phyloP scores from a whole-genome alignment of 2,797 vertebrate species.

The Poecilia velifera region DNA sequence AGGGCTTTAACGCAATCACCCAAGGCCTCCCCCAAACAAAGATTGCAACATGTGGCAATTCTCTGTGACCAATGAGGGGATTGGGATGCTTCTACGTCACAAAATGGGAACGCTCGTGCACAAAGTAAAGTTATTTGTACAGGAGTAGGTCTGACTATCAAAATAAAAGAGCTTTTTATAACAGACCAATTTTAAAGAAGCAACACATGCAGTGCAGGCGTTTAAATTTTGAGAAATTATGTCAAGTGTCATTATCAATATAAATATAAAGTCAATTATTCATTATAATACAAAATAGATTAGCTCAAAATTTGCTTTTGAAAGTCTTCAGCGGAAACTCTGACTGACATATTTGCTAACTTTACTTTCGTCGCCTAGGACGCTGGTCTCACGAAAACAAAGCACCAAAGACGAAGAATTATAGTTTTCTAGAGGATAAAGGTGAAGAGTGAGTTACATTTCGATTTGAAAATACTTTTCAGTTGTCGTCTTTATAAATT shows the following conservation, averaged over 20 bases:
- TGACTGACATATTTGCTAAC: background rate
- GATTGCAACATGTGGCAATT: background rate
- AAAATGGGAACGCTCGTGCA: background rate
- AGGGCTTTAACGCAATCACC: background rate
- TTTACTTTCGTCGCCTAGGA: background rate
- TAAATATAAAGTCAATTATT: background rate
- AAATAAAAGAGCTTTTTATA: conserved; percentile 28
- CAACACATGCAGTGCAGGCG: background rate
- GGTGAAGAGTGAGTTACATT: background rate
- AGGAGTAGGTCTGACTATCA: conserved; percentile 5
- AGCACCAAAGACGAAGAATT: background rate
- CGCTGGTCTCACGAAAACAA: conserved; percentile 20
- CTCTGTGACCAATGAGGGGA: background rate
- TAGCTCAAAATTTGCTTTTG: conserved; percentile 32
- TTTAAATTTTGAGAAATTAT: background rate
- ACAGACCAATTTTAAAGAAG: background rate
- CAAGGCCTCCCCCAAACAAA: no score
- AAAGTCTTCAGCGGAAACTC: conserved; percentile 15
- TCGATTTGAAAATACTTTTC: background rate
- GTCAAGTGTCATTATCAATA: no score
- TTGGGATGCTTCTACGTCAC: background rate
- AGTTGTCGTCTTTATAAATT: background rate
- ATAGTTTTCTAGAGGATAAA: background rate
- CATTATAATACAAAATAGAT: background rate
- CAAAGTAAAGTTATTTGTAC: background rate